Conservation (phyloP, 1,140 invertebrate species). For the Pantala flavescens region DNA sequence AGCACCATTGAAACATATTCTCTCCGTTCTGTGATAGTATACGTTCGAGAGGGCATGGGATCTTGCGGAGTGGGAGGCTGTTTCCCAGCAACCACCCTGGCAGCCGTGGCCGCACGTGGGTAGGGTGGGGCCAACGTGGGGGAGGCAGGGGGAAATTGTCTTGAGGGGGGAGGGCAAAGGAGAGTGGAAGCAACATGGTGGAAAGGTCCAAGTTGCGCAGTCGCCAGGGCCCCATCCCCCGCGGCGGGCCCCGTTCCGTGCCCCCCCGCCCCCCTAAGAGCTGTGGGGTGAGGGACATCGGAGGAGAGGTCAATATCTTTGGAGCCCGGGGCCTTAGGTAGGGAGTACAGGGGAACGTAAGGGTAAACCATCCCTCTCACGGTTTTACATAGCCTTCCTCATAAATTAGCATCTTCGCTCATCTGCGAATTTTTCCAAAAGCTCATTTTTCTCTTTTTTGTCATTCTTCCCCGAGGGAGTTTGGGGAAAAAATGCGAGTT, state of each 20-base stretch:
- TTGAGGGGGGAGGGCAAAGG: not conserved
- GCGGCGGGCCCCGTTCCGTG: not conserved
- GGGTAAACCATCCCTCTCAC: too few species aligned
- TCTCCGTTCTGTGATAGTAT: too few species aligned
- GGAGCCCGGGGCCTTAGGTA: not conserved
- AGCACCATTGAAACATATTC: too few species aligned
- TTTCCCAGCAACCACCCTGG: not conserved
- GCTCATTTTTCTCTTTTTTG: too few species aligned
- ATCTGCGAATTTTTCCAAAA: too few species aligned
- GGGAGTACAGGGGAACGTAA: not conserved
- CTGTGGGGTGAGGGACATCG: not conserved
- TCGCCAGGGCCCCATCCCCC: not conserved
- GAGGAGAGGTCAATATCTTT: not conserved
- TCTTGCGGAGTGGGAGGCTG: not conserved
- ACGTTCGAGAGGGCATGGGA: too few species aligned
- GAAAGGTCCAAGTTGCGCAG: conserved; percentile 7
- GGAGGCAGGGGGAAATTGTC: not conserved
- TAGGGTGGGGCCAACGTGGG: not conserved
- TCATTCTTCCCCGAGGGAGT: too few species aligned
- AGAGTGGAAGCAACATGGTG: conserved; percentile 3
- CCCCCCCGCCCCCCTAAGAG: not conserved
- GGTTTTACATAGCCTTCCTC: too few species aligned
- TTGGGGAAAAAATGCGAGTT: too few species aligned
- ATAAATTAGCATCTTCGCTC: too few species aligned
- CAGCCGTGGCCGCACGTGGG: not conserved